Evolutionary conservation across 2,113 vertebrate species (phyloP), one percentile per base, ranked within the genome.

Genomic region (Uria aalge): DNA sequence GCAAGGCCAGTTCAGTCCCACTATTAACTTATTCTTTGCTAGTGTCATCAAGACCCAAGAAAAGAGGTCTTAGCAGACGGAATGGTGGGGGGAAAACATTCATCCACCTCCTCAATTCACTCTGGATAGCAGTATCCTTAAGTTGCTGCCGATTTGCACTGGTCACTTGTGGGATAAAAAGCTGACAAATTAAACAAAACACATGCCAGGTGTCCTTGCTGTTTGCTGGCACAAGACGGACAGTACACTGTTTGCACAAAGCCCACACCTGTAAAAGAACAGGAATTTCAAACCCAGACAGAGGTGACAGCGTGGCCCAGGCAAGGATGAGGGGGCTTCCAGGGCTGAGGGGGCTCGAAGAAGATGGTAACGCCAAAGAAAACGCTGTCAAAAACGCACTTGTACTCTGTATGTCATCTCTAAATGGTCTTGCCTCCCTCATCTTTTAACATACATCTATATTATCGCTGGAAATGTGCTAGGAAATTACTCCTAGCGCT

Each of bases 231-330:
- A 62, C 38, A 19, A 48, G 47, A 8, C 10, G 21, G 9, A 30
- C 13, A 60, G 29, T 1, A 5, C 23, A 11, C 0, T 6, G 34
- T 2, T 16, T 18, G 40, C 30, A 80, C 52, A 60, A 24, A 57
- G 22, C 75, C 38, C 1, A 8, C 52, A 24, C 47, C 38, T 29
- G 38, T 3, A 26, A 24, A 38, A 12, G 29, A 67, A 77, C 0
- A 0, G 6, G 5, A 72, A 20, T 43, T 36, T 59, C 55, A 57
- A 8, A 26, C 10, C 30, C 1, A 23, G 15, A 9, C 27, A 36
- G 43, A 36, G 26, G 24, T 1, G 72, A 76, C 47, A 67, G 48
- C 0, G 0, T 9, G 22, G n/a, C 45, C 64, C 23, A 29, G 2
- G n/a, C 6, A 30, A 29, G 23, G 3, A 75, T 1, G 5, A 47